Evolutionary conservation across 2,888 invertebrate species (phyloP).

Genomic region (Parasteatoda lunata): DNA sequence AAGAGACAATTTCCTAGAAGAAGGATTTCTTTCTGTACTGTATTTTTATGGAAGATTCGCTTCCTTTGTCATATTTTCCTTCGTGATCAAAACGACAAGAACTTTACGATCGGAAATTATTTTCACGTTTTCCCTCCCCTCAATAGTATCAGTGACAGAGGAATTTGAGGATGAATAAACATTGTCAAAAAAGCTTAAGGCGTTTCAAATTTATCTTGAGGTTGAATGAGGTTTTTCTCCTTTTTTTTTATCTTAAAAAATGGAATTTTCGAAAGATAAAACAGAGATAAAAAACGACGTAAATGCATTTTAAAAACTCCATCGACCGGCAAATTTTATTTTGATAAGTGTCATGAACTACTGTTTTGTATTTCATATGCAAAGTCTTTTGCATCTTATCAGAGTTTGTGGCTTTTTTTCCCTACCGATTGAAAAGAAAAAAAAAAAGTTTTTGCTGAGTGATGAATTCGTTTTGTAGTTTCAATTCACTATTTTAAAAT

Average conservation of each 20-base stretch:
- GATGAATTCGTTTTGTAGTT: too few species aligned
- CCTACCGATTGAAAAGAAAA: too few species aligned
- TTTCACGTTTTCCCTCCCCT: conserved; percentile 1
- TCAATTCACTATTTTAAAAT: too few species aligned
- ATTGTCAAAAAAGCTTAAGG: conserved; percentile 22
- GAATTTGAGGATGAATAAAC: conserved; percentile 29
- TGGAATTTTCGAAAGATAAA: conserved; percentile 7
- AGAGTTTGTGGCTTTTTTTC: too few species aligned
- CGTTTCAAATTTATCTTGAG: background rate
- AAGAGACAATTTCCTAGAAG: too few species aligned
- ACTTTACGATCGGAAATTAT: conserved; percentile 15
- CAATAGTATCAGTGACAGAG: conserved; percentile 9
- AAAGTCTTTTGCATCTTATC: background rate
- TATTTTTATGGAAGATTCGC: background rate
- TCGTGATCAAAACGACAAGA: conserved; percentile 6
- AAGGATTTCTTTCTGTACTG: background rate
- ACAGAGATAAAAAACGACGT: background rate
- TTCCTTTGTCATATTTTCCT: conserved; percentile 6
- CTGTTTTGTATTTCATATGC: background rate
- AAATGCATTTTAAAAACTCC: background rate
- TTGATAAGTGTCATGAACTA: conserved; percentile 14
- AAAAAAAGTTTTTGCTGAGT: too few species aligned
- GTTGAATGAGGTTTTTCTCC: background rate
- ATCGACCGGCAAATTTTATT: conserved; percentile 11
- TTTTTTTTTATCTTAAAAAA: background rate